Conservation (phyloP, 1,140 invertebrate species). For the Harlomillsia oculata region DNA sequence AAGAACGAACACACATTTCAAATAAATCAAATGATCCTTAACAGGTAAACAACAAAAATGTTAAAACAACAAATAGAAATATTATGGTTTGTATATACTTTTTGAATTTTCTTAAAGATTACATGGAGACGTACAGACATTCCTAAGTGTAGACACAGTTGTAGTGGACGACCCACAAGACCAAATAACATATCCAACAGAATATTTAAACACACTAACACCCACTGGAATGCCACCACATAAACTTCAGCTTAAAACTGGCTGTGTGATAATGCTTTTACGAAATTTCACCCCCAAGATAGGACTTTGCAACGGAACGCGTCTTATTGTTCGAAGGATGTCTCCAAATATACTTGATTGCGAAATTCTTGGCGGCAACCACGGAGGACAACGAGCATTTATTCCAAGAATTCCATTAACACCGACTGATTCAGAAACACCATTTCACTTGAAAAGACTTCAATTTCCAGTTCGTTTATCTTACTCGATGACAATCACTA, state of each 20-base stretch:
- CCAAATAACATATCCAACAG: neutral
- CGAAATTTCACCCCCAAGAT: slow-evolving; percentile 37
- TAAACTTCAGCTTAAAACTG: slow-evolving; percentile 40
- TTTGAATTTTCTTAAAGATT: slow-evolving; percentile 1
- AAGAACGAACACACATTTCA: slow-evolving; percentile 4
- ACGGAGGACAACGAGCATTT: neutral
- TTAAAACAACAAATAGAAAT: neutral
- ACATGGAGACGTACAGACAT: neutral
- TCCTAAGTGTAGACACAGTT: neutral
- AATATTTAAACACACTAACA: slow-evolving; percentile 16
- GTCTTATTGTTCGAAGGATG: slow-evolving; percentile 31
- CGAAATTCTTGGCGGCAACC: neutral
- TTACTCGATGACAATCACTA: slow-evolving; percentile 42
- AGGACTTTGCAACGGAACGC: slow-evolving; percentile 41
- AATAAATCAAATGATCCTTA: too few relatives aligned
- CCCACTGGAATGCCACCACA: slow-evolving; percentile 40
- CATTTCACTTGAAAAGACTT: slow-evolving; percentile 31
- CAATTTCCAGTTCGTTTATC: slow-evolving; percentile 42
- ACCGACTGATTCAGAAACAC: slow-evolving; percentile 2
- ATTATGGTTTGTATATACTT: slow-evolving; percentile 27
- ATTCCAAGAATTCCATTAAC: slow-evolving; percentile 14
- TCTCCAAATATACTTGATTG: slow-evolving; percentile 5
- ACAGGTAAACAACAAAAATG: too few relatives aligned
- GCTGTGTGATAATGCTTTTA: slow-evolving; percentile 40
- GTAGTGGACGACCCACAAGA: neutral